Conservation (phyloP, 2,888 invertebrate species). For the Eupelmus urozonus region DNA sequence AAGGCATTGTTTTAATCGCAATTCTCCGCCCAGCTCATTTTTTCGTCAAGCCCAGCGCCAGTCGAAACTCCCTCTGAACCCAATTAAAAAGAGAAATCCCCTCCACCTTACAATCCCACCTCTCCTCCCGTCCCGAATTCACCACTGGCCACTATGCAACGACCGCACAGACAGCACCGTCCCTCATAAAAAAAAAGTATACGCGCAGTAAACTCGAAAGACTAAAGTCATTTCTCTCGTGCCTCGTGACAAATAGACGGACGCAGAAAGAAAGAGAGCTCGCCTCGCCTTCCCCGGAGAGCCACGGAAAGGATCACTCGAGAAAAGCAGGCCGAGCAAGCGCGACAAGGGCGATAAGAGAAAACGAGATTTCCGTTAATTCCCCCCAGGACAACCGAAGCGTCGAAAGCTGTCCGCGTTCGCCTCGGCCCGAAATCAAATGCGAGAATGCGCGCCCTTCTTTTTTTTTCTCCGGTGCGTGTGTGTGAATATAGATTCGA, state of each 20-base stretch:
- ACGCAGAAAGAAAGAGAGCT: neutral
- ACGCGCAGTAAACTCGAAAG: neutral
- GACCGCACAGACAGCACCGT: neutral
- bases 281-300: neutral
- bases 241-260: slow-evolving; percentile 26
- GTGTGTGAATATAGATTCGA: no score
- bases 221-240: slow-evolving; percentile 34
- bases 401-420: no score
- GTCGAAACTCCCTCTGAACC: neutral
- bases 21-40: no score
- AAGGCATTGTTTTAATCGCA: no score
- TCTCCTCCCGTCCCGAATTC: neutral
- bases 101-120: neutral
- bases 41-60: no score
- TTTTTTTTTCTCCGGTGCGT: neutral
- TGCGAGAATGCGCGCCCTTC: no score
- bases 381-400: slow-evolving; percentile 34
- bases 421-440: no score
- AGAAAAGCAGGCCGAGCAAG: no score
- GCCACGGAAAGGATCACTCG: neutral
- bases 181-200: neutral
- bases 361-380: slow-evolving; percentile 47
- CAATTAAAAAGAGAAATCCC: neutral
- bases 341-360: slow-evolving; percentile 18
- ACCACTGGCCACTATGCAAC: no score